Conservation (phyloP, 2,797 vertebrate genomes). For the Sebastes hopkinsi region DNA sequence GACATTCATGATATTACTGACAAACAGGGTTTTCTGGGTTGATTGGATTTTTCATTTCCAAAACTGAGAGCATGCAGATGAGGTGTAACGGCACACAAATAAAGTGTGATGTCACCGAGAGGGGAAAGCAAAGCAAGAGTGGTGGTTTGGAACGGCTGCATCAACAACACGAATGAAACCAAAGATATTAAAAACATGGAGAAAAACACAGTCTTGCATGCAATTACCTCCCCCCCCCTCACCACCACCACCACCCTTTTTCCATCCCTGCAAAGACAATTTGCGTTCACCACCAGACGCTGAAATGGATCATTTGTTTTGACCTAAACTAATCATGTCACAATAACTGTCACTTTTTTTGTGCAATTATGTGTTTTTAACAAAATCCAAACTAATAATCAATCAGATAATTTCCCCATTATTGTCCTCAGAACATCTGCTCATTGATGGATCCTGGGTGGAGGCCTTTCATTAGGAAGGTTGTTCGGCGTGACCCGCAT, state of each 20-base stretch:
- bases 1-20: constrained; percentile 46
- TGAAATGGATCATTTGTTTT: constrained; percentile 70
- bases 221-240: neutral
- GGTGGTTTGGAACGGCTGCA: constrained; percentile 22
- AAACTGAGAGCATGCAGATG: constrained; percentile 30
- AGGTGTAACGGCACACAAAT: constrained; percentile 45
- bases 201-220: constrained; percentile 4
- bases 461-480: constrained; percentile 38
- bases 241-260: neutral
- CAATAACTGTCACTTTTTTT: constrained; percentile 77
- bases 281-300: constrained; percentile 53
- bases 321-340: constrained; percentile 74
- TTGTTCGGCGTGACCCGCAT: constrained; percentile 35
- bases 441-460: constrained; percentile 43
- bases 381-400: constrained; percentile 79
- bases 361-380: constrained; percentile 74
- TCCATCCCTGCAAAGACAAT: constrained; percentile 17
- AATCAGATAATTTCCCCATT: constrained; percentile 66
- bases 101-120: constrained; percentile 26
- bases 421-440: constrained; percentile 78
- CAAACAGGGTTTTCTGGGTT: constrained; percentile 35
- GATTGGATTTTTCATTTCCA: constrained; percentile 47
- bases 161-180: constrained; percentile 18
- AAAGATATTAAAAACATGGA: constrained; percentile 21
- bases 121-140: constrained; percentile 19